Evolutionary conservation across 2,113 vertebrate genomes (phyloP), one percentile per base, ranked within the genome.

Genomic region (Clinocottus analis): DNA sequence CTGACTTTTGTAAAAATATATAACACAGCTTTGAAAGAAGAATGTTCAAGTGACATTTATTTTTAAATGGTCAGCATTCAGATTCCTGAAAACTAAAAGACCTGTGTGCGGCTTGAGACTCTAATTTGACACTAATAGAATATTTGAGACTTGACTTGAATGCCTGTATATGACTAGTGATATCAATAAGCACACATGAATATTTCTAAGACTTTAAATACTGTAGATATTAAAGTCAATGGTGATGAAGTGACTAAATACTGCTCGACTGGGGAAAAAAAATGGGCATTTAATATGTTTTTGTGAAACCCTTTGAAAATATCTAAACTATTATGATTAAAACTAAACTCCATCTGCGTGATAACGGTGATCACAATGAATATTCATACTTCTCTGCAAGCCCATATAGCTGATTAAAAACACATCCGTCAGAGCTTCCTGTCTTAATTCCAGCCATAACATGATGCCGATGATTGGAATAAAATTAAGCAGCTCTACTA

Each of bases 341-440:
- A 80, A 64, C 19, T 60, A 21, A 6, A 31, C 55, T 64, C 62
- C 49, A 14, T 83, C 77, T 73, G n/a, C 25, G 27, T 31, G 21
- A 84, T 31, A 79, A 67, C 83, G 77, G 55, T n/a, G 16, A 68
- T 77, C 45, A 39, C 63, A 51, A 79, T 85, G 35, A 85, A 83
- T 87, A 82, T 87, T 86, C 59, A 84, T 83, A 80, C 39, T 75
- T 23, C 72, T 62, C 64, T 64, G 60, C 47, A 29, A 82, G 65
- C 35, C 49, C 64, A 79, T 83, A 63, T 39, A 64, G 77, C 56
- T 78, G 64, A 87, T 87, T 86, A 90, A 86, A 87, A 81, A 58
- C 47, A 64, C 58, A 62, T 80, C 76, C 39, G 7, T 87, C 64
- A 39, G 27, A 55, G 45, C 23, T 67, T 27, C 37, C 51, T 39